These are phyloP conservation scores for Laothoe populi DNA, from an alignment of 2,888 invertebrate species.

Conservation along the genomic window DNA sequence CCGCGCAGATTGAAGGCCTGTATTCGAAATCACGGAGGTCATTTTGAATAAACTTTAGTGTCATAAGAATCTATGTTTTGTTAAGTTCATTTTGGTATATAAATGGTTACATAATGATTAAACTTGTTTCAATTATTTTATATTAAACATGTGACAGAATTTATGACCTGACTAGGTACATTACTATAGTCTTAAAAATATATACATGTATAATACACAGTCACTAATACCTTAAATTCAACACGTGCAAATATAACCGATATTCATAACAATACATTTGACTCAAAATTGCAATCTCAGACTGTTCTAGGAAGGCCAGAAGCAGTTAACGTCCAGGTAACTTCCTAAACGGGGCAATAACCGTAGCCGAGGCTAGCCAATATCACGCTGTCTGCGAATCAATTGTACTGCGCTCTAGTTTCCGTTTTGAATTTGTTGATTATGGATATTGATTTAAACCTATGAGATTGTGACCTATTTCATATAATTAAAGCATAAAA, in stretches of 20 bases:
- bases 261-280: conserved; percentile 20
- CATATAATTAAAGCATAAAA: no score
- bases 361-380: conserved; percentile 2
- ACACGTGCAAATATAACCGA: not conserved
- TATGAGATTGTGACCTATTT: not conserved
- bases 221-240: not conserved
- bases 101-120: no score
- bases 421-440: not conserved
- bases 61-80: no score
- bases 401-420: conserved; percentile 11
- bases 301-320: not conserved
- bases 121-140: no score
- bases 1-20: no score
- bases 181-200: no score
- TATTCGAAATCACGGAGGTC: no score
- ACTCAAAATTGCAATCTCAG: conserved; percentile 4
- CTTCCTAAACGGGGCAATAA: conserved; percentile 7
- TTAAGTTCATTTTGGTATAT: no score
- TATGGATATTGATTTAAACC: not conserved
- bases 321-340: conserved; percentile 15
- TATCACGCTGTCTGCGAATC: conserved; percentile 20
- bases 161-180: no score
- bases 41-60: no score
- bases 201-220: no score
- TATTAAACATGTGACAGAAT: no score